Percentiles rank a stretch among this genome's conserved stretches.
phyloP scores from a whole-genome alignment of 1,140 invertebrate genomes.

The Anadara kagoshimensis region DNA sequence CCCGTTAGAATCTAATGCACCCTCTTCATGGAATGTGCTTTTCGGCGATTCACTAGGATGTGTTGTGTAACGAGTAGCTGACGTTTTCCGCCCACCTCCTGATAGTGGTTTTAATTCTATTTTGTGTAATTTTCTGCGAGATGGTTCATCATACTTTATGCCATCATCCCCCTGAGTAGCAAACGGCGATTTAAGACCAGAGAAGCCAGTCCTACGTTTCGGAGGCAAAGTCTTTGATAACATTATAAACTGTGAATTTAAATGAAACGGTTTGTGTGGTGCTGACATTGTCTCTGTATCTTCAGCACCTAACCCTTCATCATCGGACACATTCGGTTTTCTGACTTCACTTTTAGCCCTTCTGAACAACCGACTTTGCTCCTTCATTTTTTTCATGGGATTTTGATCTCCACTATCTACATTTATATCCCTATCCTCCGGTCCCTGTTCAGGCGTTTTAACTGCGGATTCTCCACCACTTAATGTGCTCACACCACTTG shows the following conservation, averaged over 20 bases:
- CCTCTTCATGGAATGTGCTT: slow-evolving; percentile 54
- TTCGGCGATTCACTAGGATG: slow-evolving; percentile 65
- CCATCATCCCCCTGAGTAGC: slow-evolving; percentile 11
- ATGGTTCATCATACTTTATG: slow-evolving; percentile 25
- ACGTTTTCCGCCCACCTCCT: slow-evolving; percentile 42
- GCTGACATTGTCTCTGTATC: slow-evolving; percentile 2
- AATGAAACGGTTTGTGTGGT: slow-evolving; percentile 26
- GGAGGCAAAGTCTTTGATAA: slow-evolving; percentile 36
- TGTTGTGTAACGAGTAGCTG: slow-evolving; percentile 73
- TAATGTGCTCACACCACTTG: slow-evolving; percentile 22
- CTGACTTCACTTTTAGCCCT: slow-evolving; percentile 6
- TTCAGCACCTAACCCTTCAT: slow-evolving; percentile 38
- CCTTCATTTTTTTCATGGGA: too few relatives aligned
- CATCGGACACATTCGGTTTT: slow-evolving; percentile 24
- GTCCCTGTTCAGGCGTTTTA: too few relatives aligned
- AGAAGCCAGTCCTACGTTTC: slow-evolving; percentile 34
- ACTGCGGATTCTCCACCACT: slow-evolving; percentile 9
- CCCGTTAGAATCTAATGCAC: slow-evolving; percentile 70
- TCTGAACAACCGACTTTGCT: too few relatives aligned
- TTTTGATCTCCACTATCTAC: too few relatives aligned
- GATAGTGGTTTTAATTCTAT: slow-evolving; percentile 30
- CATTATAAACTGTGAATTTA: slow-evolving; percentile 39
- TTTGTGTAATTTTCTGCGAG: slow-evolving; percentile 16
- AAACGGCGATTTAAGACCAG: slow-evolving; percentile 24
- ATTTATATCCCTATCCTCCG: too few relatives aligned